Conservation (phyloP, 2,113 vertebrate genomes). For the Antechinus flavipes region DNA sequence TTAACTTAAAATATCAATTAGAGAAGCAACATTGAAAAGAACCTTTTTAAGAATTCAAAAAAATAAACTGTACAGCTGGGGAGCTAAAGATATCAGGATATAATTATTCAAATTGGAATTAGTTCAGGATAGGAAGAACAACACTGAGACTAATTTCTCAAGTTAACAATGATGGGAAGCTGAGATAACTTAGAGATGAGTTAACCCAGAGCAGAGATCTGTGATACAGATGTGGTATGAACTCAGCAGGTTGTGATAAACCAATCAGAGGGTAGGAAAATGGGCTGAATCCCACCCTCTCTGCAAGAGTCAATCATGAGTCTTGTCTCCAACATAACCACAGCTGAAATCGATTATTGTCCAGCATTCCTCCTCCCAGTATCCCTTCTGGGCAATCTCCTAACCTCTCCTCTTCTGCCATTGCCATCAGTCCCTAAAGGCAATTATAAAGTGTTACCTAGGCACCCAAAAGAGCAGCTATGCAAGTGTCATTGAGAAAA, state of each 20-base stretch:
- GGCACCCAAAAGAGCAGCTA: neutral
- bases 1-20: conserved; percentile 39
- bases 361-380: neutral
- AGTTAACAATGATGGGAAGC: neutral
- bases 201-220: neutral
- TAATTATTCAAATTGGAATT: conserved; percentile 41
- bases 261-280: neutral
- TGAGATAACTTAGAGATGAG: neutral
- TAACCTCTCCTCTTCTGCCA: neutral
- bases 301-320: neutral
- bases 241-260: neutral
- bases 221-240: neutral
- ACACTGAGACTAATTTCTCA: neutral
- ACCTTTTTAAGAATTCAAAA: conserved; percentile 10
- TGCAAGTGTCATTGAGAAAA: neutral
- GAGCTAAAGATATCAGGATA: neutral
- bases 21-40: conserved; percentile 32
- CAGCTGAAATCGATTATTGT: neutral
- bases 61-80: neutral
- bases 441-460: neutral
- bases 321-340: neutral
- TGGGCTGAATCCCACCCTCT: neutral
- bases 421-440: neutral
- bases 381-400: neutral
- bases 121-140: conserved; percentile 6